Evolutionary conservation across 2,888 invertebrate species (phyloP).

Genomic region (Bellardia pandia): DNA sequence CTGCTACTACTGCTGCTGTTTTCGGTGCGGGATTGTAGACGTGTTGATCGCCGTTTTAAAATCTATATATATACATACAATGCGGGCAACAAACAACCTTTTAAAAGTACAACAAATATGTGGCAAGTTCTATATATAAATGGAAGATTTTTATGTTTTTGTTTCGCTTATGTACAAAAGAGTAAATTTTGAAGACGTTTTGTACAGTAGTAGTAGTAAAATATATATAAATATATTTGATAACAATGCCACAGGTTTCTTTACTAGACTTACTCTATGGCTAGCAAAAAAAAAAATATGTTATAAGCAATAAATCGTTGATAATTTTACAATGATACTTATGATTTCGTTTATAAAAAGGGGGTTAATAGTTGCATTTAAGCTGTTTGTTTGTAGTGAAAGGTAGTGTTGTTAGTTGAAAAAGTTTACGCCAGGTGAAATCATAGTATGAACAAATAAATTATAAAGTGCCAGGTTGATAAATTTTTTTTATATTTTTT

Average conservation of each 20-base stretch:
- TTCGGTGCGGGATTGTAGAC: background rate
- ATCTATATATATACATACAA: conserved; percentile 26
- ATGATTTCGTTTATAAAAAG: conserved; percentile 37
- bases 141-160: conserved; percentile 56
- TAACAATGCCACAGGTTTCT: conserved; percentile 3
- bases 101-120: conserved; percentile 37
- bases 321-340: conserved; percentile 46
- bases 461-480: conserved; percentile 4
- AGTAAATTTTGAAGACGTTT: conserved; percentile 12
- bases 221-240: too few relatives aligned
- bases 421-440: background rate
- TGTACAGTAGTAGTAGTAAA: conserved; percentile 14
- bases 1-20: background rate
- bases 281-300: conserved; percentile 70
- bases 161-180: conserved; percentile 31
- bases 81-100: conserved; percentile 50
- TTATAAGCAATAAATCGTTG: conserved; percentile 47
- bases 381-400: conserved; percentile 40
- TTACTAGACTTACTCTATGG: conserved; percentile 81
- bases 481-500: background rate
- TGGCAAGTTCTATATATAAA: conserved; percentile 30
- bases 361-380: conserved; percentile 20
- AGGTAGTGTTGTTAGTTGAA: background rate
- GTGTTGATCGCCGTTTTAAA: background rate
- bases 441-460: conserved; percentile 14